Evolutionary conservation across 2,888 invertebrate species (phyloP), one percentile per base, ranked within the genome.

Genomic region (Petrolisthes cinctipes): DNA sequence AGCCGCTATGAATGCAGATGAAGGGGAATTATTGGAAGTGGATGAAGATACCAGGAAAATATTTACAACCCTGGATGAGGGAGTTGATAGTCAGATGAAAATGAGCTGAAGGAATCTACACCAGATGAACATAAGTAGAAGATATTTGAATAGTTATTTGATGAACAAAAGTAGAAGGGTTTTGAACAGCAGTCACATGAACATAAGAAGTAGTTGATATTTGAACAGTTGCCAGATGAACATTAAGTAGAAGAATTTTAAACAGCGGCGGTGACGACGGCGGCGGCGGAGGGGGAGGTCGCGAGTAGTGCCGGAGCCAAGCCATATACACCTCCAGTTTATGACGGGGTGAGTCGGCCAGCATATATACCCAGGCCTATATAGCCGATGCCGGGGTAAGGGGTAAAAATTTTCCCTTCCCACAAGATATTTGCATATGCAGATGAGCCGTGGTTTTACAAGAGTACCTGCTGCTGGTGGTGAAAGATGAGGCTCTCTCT

Each of bases 381-480:
- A 76, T 83, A 83, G 75, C 76, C 76, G 57, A 66, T 71, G 83
- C 61, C 75, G 20, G 83, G 85, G 78, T 71, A 57, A n/a, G 66
- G 61, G 53, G 79, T 68, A 73, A 80, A 86, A 82, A 37, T 37
- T 82, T 76, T 85, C 61, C 78, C 68, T 83, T 78, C 68, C 86
- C 83, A 75, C 80, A 79, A 71, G 56, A 57, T 68, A 86, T 86
- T 86, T 86, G 86, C 86, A 86, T 86, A 86, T 86, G 86, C 86
- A 86, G 86, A 86, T 86, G 86, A 86, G 82, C 71, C 78, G 68
- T 83, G 83, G 82, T 86, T 86, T 86, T 86, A 86, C 86, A 83
- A 83, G 86, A 86, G 86, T 86, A 86, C 86, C 86, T 86, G 86
- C 71, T n/a, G 71, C 17, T 71, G 71, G 71, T 71, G 71, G 75